Evolutionary conservation across 2,113 vertebrate genomes (phyloP).

Genomic region (Phycodurus eques): DNA sequence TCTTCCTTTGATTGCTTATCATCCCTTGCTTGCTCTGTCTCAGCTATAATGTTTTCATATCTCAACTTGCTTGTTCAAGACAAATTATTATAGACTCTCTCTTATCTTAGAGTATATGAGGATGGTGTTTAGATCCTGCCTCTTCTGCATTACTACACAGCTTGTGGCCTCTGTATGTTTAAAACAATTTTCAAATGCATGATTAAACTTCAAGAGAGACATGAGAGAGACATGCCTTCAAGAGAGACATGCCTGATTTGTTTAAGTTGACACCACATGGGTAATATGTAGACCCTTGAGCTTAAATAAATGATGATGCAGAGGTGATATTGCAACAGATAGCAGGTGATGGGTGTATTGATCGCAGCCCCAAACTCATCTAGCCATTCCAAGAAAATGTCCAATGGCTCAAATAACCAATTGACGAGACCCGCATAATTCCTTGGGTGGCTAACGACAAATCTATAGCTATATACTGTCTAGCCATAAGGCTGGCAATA

Average conservation of each 20-base stretch:
- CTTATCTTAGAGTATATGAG: too few species aligned
- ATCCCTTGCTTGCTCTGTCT: background rate
- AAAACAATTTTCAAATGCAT: background rate
- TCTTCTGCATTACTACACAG: background rate
- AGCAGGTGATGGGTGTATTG: constrained; percentile 46
- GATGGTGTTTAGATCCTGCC: background rate
- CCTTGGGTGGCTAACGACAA: constrained; percentile 35
- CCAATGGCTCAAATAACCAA: constrained; percentile 35
- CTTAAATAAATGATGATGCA: constrained; percentile 33
- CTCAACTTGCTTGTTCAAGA: background rate
- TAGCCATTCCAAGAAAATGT: constrained; percentile 58
- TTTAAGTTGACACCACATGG: background rate
- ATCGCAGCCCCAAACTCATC: constrained; percentile 60
- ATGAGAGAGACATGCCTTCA: too few species aligned
- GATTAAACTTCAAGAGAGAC: background rate
- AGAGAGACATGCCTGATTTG: background rate
- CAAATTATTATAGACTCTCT: background rate
- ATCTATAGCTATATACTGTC: constrained; percentile 40
- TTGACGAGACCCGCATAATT: constrained; percentile 14
- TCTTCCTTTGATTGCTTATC: background rate
- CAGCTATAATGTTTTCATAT: background rate
- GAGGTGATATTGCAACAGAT: constrained; percentile 50
- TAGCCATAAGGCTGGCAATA: constrained; percentile 11
- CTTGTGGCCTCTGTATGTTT: background rate
- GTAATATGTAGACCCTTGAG: constrained; percentile 18